Conservation (phyloP, 2,797 vertebrate genomes). For the Emydoidea blandingii region DNA sequence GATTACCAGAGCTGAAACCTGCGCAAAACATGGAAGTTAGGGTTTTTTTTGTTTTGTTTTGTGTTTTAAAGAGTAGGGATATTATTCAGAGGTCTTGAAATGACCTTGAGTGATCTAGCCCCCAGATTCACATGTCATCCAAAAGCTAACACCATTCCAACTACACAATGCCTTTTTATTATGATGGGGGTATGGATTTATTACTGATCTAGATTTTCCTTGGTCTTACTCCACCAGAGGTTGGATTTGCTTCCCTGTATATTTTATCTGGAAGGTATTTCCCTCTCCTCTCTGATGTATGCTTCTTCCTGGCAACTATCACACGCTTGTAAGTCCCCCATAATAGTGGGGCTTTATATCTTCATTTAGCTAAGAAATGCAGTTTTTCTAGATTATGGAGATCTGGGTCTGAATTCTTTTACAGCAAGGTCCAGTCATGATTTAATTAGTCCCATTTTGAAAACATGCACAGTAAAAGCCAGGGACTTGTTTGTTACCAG, state of each 20-base stretch:
- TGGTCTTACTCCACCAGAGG: neutral
- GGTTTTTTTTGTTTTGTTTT: neutral
- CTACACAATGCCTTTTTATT: neutral
- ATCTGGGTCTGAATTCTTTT: neutral
- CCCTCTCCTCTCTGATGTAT: neutral
- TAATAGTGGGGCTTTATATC: neutral
- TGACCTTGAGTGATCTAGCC: neutral
- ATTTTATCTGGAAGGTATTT: neutral
- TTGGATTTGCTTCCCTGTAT: neutral
- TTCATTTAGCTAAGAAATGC: neutral
- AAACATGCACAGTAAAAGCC: neutral
- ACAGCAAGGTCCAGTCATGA: neutral
- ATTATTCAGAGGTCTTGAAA: neutral
- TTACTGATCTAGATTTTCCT: neutral
- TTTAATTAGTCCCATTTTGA: neutral
- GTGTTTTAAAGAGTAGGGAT: neutral
- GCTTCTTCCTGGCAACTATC: neutral
- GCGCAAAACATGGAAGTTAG: neutral
- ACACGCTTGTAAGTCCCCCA: neutral
- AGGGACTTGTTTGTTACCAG: neutral
- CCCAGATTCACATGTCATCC: neutral
- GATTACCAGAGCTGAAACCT: neutral
- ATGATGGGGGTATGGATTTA: neutral
- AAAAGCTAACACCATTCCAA: neutral
- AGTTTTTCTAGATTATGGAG: neutral